A percentile compares a stretch with the other conserved stretches of the same genome.
phyloP scores from a whole-genome alignment of 2,113 vertebrate species.

The Channa argus region DNA sequence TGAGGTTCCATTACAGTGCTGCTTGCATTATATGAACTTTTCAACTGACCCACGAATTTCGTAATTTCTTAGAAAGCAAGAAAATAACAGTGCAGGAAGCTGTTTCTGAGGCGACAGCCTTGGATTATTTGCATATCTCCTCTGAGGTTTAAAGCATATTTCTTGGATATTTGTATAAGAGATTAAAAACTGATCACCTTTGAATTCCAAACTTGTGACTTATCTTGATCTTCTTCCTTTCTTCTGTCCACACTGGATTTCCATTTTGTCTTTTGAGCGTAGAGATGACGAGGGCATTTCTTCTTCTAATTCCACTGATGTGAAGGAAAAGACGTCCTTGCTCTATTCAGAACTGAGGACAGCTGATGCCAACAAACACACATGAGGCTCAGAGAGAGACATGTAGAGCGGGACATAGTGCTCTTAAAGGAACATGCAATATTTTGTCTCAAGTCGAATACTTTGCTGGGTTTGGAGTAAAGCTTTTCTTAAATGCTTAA shows the following conservation, averaged over 20 bases:
- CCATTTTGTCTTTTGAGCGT: conserved; percentile 27
- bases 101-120: conserved; percentile 25
- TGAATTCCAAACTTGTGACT: conserved; percentile 52
- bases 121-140: conserved; percentile 27
- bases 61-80: conserved; percentile 19
- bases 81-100: conserved; percentile 1
- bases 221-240: conserved; percentile 42
- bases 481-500: conserved; percentile 41
- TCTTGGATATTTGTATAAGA: conserved; percentile 20
- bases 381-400: conserved; percentile 73
- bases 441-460: conserved; percentile 40
- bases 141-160: conserved; percentile 9
- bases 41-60: conserved; percentile 38
- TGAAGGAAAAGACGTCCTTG: conserved; percentile 71
- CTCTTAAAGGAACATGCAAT: conserved; percentile 83
- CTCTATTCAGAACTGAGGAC: conserved; percentile 67
- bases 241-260: conserved; percentile 18
- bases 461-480: conserved; percentile 14
- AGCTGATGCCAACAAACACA: conserved; percentile 77
- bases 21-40: conserved; percentile 32
- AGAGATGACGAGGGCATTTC: conserved; percentile 55
- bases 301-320: conserved; percentile 62
- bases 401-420: conserved; percentile 66
- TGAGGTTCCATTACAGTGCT: conserved; percentile 47
- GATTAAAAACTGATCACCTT: conserved; percentile 29